Percentiles rank a stretch among this genome's conserved stretches.
Evolutionary conservation across 1,140 invertebrate species (phyloP).

Genomic region (Archivesica marissinica): DNA sequence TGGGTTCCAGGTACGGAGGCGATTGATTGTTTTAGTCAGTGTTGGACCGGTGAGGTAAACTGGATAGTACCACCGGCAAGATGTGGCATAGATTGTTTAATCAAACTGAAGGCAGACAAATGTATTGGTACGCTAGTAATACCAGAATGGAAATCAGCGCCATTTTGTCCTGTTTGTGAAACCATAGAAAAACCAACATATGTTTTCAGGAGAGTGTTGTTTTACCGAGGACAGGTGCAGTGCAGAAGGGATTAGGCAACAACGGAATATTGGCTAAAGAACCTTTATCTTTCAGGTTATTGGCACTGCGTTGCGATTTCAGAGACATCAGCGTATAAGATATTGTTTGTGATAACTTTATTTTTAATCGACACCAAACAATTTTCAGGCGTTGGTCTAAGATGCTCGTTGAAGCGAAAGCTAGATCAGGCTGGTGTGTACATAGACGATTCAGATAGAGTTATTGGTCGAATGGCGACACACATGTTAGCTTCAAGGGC

Average conservation of each 20-base stretch:
- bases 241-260: neutral
- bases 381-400: conserved; percentile 35
- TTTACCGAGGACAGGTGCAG: neutral
- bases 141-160: conserved; percentile 37
- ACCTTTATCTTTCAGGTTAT: conserved; percentile 10
- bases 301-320: neutral
- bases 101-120: conserved; percentile 22
- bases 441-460: neutral
- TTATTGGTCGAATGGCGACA: conserved; percentile 7
- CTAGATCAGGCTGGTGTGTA: neutral
- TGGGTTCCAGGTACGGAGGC: conserved; percentile 53
- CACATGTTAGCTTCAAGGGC: conserved; percentile 21
- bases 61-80: conserved; percentile 62
- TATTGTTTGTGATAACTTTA: too few relatives aligned
- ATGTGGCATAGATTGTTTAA: conserved; percentile 25
- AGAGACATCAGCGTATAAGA: neutral
- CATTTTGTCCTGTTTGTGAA: conserved; percentile 30
- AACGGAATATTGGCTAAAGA: conserved; percentile 36
- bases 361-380: too few relatives aligned
- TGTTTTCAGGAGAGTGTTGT: neutral
- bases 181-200: neutral
- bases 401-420: neutral
- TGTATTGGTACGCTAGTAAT: conserved; percentile 22
- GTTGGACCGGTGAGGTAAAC: conserved; percentile 50
- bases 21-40: conserved; percentile 44